Conservation (phyloP, 2,113 vertebrate species). For the Pteruthius melanotis region DNA sequence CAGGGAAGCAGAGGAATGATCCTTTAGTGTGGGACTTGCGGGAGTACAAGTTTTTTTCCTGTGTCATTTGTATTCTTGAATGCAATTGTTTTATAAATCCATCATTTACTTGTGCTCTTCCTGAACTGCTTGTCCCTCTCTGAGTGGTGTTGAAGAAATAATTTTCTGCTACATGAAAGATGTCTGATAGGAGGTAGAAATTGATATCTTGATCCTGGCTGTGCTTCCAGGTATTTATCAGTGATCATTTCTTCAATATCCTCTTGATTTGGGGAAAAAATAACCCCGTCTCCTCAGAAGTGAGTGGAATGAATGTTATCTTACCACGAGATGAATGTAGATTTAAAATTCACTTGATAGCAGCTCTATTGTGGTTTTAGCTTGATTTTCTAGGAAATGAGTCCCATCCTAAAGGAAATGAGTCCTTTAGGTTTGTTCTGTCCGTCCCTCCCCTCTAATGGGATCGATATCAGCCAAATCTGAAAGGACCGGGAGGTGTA, state of each 20-base stretch:
- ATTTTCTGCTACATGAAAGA: neutral
- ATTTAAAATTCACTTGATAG: slow-evolving; percentile 18
- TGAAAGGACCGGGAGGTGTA: neutral
- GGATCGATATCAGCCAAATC: neutral
- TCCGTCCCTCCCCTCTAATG: neutral
- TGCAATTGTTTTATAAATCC: neutral
- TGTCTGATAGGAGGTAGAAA: neutral
- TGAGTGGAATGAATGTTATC: slow-evolving; percentile 10
- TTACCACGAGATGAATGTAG: neutral
- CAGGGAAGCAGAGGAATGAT: neutral
- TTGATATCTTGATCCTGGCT: neutral
- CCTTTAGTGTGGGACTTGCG: neutral
- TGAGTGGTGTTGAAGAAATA: neutral
- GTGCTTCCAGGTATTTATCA: slow-evolving; percentile 7
- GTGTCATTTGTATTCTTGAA: neutral
- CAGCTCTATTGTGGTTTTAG: neutral
- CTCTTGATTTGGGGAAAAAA: slow-evolving; percentile 39
- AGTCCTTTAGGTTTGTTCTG: neutral
- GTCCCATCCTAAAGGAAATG: slow-evolving; percentile 42
- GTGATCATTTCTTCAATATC: slow-evolving; percentile 45
- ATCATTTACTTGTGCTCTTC: neutral
- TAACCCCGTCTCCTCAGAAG: neutral
- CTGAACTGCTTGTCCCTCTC: neutral
- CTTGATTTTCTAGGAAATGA: slow-evolving; percentile 49
- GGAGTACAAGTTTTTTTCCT: neutral